phyloP scores from a whole-genome alignment of 2,113 vertebrate species.

The Rallus limicola region DNA sequence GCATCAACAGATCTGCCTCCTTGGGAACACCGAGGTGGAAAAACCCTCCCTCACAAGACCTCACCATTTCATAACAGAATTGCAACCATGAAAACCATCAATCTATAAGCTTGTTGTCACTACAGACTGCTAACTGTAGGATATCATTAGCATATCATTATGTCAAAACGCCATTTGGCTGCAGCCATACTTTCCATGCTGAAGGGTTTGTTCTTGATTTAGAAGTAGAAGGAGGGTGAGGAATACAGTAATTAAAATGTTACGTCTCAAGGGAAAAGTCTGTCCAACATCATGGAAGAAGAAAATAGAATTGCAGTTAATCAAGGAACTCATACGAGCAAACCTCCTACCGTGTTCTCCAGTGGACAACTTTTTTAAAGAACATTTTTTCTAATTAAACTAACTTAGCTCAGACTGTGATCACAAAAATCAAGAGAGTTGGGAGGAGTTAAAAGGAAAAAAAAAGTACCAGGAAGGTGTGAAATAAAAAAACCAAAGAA shows the following conservation, averaged over 20 bases:
- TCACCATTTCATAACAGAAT: background rate
- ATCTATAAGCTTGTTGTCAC: background rate
- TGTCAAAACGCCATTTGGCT: background rate
- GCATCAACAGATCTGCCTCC: background rate
- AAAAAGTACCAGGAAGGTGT: background rate
- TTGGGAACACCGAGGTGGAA: background rate
- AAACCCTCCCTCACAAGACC: background rate
- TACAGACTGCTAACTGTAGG: background rate
- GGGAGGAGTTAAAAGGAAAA: background rate
- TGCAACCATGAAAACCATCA: background rate
- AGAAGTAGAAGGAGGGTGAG: background rate
- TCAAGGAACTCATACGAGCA: background rate
- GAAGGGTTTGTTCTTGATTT: background rate
- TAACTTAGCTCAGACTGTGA: background rate
- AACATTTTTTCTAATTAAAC: background rate
- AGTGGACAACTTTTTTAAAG: background rate
- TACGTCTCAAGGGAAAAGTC: background rate
- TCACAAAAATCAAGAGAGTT: background rate
- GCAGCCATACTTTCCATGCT: background rate
- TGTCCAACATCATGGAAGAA: background rate
- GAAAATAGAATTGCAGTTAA: constrained; percentile 20
- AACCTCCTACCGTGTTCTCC: background rate
- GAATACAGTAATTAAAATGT: constrained; percentile 8
- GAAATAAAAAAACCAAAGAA: background rate
- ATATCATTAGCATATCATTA: background rate